Evolutionary conservation across 2,113 vertebrate species (phyloP).

Genomic region (Sceloporus undulatus): DNA sequence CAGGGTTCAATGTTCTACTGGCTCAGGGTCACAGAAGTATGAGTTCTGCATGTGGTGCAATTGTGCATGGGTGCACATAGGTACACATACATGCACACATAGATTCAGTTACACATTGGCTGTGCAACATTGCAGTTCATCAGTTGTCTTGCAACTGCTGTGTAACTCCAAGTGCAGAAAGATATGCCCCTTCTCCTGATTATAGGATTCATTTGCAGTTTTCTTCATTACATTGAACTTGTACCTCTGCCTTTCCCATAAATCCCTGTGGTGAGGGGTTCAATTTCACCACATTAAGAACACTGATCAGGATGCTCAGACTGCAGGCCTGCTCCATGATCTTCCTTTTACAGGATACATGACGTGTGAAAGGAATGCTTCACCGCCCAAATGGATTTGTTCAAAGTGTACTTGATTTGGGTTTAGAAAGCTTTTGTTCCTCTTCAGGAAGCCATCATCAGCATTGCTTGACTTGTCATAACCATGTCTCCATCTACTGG

Average conservation of each 20-base stretch:
- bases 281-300: neutral
- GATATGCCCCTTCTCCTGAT: too few species aligned
- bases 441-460: neutral
- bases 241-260: neutral
- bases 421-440: neutral
- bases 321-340: neutral
- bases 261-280: neutral
- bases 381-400: constrained; percentile 17
- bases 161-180: too few species aligned
- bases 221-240: too few species aligned
- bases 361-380: constrained; percentile 14
- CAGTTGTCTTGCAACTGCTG: too few species aligned
- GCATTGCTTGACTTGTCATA: neutral
- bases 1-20: too few species aligned
- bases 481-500: constrained; percentile 6
- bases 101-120: too few species aligned
- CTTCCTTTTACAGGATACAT: neutral
- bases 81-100: too few species aligned
- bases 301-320: neutral
- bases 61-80: too few species aligned
- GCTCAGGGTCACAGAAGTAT: too few species aligned
- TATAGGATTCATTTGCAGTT: neutral
- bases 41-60: too few species aligned
- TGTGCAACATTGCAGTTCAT: too few species aligned
- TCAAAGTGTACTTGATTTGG: neutral